phyloP scores from a whole-genome alignment of 2,888 invertebrate species.

The Aelia acuminata region DNA sequence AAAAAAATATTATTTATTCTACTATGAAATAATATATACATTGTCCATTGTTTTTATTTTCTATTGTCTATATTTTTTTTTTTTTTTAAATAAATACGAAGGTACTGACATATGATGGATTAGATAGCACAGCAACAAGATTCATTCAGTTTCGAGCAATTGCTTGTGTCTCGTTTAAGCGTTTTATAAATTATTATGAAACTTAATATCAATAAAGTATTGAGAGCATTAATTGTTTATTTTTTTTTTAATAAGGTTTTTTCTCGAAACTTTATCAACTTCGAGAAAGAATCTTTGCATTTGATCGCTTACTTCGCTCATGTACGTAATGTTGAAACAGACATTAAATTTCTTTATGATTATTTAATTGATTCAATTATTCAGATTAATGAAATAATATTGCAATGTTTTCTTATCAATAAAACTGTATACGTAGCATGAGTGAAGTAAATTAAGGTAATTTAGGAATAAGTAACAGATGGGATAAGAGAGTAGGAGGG shows the following conservation, averaged over 20 bases:
- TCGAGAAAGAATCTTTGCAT: neutral
- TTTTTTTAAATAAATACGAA: neutral
- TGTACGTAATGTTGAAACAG: neutral
- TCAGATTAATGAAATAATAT: neutral
- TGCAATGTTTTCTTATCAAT: neutral
- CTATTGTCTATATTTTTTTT: neutral
- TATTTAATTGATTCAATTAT: neutral
- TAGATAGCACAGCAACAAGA: neutral
- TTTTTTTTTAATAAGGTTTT: neutral
- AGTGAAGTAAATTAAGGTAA: slow-evolving; percentile 52
- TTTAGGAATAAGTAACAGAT: slow-evolving; percentile 54
- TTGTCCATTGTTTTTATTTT: neutral
- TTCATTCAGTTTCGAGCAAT: neutral
- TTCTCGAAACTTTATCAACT: neutral
- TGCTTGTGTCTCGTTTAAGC: neutral
- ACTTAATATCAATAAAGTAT: neutral
- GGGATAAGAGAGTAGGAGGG: slow-evolving; percentile 58
- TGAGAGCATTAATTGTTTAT: neutral
- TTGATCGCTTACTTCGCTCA: neutral
- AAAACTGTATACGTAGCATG: slow-evolving; percentile 19
- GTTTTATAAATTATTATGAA: neutral
- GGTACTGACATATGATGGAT: neutral
- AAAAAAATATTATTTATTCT: too few relatives aligned
- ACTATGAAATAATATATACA: too few relatives aligned
- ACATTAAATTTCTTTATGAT: neutral